These are phyloP conservation scores for Gasterosteus nipponicus DNA, from an alignment of 2,113 vertebrate genomes.

Conservation along the genomic window DNA sequence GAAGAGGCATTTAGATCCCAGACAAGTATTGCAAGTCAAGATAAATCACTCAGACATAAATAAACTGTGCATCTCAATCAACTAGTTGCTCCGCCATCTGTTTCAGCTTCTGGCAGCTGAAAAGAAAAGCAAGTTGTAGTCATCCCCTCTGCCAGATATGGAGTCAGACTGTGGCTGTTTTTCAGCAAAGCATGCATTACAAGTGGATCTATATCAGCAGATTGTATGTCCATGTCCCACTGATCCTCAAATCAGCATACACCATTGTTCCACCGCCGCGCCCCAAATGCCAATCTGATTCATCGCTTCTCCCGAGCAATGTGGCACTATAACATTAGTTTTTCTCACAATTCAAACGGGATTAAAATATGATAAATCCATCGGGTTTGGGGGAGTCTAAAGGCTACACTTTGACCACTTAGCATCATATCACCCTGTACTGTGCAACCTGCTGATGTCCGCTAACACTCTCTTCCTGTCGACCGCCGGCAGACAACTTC, in stretches of 20 bases:
- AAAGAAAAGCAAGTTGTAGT: slow-evolving; percentile 32
- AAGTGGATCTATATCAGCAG: slow-evolving; percentile 45
- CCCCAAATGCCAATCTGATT: slow-evolving; percentile 34
- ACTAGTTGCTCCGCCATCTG: slow-evolving; percentile 54
- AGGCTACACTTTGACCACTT: not conserved
- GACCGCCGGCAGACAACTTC: slow-evolving; percentile 89
- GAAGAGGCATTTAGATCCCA: slow-evolving; percentile 38
- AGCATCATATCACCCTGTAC: not conserved
- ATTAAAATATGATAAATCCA: slow-evolving; percentile 47
- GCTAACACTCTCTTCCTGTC: not conserved
- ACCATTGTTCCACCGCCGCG: slow-evolving; percentile 9
- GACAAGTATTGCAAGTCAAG: slow-evolving; percentile 37
- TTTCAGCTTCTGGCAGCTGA: slow-evolving; percentile 42
- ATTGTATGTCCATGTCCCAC: slow-evolving; percentile 54
- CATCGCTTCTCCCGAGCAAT: slow-evolving; percentile 32
- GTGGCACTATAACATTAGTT: slow-evolving; percentile 34
- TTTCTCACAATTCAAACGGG: slow-evolving; percentile 52
- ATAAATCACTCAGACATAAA: slow-evolving; percentile 53
- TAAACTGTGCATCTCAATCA: slow-evolving; percentile 54
- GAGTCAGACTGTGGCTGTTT: slow-evolving; percentile 37
- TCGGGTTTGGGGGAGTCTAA: not conserved
- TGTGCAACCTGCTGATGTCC: not conserved
- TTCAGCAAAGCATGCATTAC: slow-evolving; percentile 13
- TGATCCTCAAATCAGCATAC: slow-evolving; percentile 54
- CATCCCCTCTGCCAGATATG: not conserved